Base-by-base conservation (phyloP, 1,140 invertebrate genomes). In the Lasioglossum albipes region DNA sequence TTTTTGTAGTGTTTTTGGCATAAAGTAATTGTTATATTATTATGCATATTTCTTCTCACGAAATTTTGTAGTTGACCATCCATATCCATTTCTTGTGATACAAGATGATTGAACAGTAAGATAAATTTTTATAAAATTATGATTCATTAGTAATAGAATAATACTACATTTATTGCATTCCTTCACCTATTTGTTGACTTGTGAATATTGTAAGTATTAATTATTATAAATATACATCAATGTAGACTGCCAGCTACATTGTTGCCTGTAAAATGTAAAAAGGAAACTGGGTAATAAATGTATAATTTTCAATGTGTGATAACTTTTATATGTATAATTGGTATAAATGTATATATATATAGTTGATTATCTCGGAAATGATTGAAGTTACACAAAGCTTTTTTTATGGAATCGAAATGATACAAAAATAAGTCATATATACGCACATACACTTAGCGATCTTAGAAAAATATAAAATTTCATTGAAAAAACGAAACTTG, bases 1-100 rank as follows among this genome's bases (percentile, higher is more conserved):
- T 99, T 91, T 99, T 99, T 95, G 96, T 99, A 91, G 96, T 99
- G 87, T 99, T 99, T 94, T 94, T 98, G 94, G 96, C 97, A 88
- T 98, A 95, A 90, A 86, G 45, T 72, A 81, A 75, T 84, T 81
- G 61, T 77, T 71, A 45, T 64, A 72, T 64, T 61, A 75, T 49
- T 57, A 54, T 77, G 42, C n/a, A 77, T 76, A 77, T 77, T 64
- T 66, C 41, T 72, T 78, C 27, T 27, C 31, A 41, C 22, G 45
- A 27, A 75, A 75, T 31, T 68, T 75, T 75, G 62, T 73, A 79
- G 31, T 74, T 79, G 61, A 83, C 66, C 69, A 81, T 86, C 12
- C 72, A 75, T 86, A 86, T 86, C 81, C 41, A 64, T 67, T 84
- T 71, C 49, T 75, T 86, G 81, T 83, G 81, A 86, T 83, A 84